Evolutionary conservation across 2,113 vertebrate species (phyloP), one percentile per base, ranked within the genome.

Genomic region (Pseudolaguvia tuberculata): DNA sequence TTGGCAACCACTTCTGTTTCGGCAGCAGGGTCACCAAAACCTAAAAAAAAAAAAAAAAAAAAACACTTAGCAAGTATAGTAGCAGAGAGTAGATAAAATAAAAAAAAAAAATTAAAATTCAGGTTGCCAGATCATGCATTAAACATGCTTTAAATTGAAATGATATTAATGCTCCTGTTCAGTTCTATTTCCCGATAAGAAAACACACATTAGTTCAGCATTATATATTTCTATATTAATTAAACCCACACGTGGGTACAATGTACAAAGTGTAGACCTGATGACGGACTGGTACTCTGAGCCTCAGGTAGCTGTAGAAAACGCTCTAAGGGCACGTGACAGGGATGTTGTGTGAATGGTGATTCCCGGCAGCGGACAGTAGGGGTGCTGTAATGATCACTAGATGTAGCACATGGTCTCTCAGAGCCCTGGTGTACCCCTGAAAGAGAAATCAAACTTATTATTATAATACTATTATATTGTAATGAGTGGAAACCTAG

Each of bases 241-340:
- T 29, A 27, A n/a, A 56, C 23, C 25, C 25, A 58, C 17, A 56
- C 1, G 25, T 20, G 1, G 12, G 21, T 11, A 42, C 39, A 27
- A 42, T 23, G 45, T 20, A 13, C 0, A 5, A 42, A 42, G 23
- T 31, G 31, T 72, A 10, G 39, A 94, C 94, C 93, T 91, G 92
- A 15, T n/a, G 87, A 72, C 5, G 87, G 80, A 67, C 81, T 83
- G 5, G 87, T 3, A 0, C 85, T 59, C 2, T 92, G 86, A 55
- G 91, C 87, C 75, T 98, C 94, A 77, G 94, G 84, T 0, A 91
- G 93, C 87, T 96, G 94, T 42, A 99, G 89, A 84, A 99, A 98
- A 77, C 78, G 92, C 84, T 98, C 96, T 80, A 99, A 87, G 0
- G 94, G 95, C 73, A 98, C 87, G 0, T 98, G 95, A 39, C 89